Evolutionary conservation across 2,888 invertebrate species (phyloP).

Genomic region (Sarcophaga variegata): DNA sequence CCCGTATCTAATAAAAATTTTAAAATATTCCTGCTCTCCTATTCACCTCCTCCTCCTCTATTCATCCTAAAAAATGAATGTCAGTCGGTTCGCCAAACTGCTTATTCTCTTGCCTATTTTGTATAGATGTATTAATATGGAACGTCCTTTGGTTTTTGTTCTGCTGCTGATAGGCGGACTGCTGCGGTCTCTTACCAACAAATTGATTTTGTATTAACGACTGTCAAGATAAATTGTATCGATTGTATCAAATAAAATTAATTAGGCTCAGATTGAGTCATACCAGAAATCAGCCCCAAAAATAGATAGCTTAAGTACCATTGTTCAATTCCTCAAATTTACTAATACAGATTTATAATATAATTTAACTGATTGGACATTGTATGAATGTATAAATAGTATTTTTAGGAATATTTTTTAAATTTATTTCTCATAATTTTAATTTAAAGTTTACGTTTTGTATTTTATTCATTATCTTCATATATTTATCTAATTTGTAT

Average conservation of each 20-base stretch:
- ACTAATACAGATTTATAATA: conserved; percentile 4
- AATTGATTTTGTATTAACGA: neutral
- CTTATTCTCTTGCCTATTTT: neutral
- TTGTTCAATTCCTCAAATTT: neutral
- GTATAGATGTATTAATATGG: conserved; percentile 29
- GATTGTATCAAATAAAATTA: neutral
- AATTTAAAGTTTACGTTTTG: too few species aligned
- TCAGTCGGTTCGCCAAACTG: conserved; percentile 37
- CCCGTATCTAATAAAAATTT: conserved; percentile 31
- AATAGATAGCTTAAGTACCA: neutral
- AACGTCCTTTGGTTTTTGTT: conserved; percentile 44
- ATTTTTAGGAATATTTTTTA: too few species aligned
- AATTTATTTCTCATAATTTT: too few species aligned
- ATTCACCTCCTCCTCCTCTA: too few species aligned
- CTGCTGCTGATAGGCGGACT: conserved; percentile 7
- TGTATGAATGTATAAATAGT: too few species aligned
- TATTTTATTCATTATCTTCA: too few species aligned
- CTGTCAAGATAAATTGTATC: neutral
- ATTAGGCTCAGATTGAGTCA: neutral
- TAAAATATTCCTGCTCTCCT: conserved; percentile 37
- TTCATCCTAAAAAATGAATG: conserved; percentile 46
- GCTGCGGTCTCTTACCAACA: neutral
- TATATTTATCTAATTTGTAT: too few species aligned
- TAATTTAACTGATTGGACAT: neutral
- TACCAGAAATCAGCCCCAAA: neutral